phyloP scores from a whole-genome alignment of 2,888 invertebrate species.

The Tribolium freemani region DNA sequence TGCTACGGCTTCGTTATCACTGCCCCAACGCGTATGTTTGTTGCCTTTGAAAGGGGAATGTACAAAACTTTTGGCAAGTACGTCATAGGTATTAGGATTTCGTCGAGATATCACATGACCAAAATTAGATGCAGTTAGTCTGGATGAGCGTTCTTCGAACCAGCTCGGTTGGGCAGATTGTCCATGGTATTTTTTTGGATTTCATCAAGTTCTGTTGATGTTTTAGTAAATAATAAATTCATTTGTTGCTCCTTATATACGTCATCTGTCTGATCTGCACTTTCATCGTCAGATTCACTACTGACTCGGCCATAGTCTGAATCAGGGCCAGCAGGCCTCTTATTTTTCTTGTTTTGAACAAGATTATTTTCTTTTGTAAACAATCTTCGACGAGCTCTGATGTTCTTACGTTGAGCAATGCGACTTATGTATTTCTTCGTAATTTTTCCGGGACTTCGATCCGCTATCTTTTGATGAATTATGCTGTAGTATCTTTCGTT shows the following conservation, averaged over 20 bases:
- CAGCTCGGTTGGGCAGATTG: background rate
- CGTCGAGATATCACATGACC: background rate
- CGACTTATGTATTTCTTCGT: background rate
- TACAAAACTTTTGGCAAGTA: background rate
- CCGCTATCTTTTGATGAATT: background rate
- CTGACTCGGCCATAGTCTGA: background rate
- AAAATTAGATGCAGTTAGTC: background rate
- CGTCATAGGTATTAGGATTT: background rate
- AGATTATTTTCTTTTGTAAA: too few species aligned
- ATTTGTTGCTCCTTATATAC: too few species aligned
- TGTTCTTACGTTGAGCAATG: too few species aligned
- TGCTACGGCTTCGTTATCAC: background rate
- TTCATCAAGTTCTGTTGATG: too few species aligned
- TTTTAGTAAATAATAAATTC: too few species aligned
- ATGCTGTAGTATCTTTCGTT: background rate
- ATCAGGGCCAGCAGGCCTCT: background rate
- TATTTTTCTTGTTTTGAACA: background rate
- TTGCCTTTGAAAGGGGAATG: background rate
- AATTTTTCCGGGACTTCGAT: background rate
- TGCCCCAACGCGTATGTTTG: background rate
- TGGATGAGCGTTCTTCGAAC: background rate
- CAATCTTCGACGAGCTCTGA: background rate
- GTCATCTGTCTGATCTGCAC: background rate
- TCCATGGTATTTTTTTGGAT: background rate
- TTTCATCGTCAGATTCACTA: background rate